A percentile compares a stretch with the other conserved stretches of the same genome.
Conservation (phyloP, 1,140 invertebrate genomes). For the Nymphalis io region DNA sequence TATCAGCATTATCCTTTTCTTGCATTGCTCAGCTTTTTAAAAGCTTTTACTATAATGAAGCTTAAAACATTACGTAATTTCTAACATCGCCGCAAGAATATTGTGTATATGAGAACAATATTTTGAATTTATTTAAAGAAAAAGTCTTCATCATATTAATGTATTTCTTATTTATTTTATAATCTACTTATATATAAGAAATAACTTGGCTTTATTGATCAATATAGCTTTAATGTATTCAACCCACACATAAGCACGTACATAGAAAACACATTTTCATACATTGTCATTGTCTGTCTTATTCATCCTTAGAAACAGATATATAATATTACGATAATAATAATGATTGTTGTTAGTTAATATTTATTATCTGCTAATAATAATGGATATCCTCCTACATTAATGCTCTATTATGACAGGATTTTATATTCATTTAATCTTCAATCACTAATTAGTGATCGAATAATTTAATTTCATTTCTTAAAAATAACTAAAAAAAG, state of each 20-base stretch:
- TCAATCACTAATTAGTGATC: too few relatives aligned
- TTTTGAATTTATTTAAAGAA: not conserved
- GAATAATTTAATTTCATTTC: too few relatives aligned
- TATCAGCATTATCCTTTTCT: not conserved
- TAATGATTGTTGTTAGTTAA: too few relatives aligned
- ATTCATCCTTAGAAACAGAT: too few relatives aligned
- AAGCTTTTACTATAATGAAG: conserved; percentile 7
- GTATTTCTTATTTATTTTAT: not conserved
- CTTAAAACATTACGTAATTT: conserved; percentile 3
- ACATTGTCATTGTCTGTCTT: too few relatives aligned
- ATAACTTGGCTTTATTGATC: not conserved
- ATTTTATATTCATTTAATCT: too few relatives aligned
- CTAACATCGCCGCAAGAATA: not conserved
- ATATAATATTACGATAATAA: too few relatives aligned
- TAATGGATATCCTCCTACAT: too few relatives aligned
- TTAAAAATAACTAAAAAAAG: too few relatives aligned
- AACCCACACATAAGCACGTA: not conserved
- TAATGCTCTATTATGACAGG: too few relatives aligned
- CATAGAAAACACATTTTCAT: not conserved
- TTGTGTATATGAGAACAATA: not conserved
- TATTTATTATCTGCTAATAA: too few relatives aligned
- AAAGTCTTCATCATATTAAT: not conserved
- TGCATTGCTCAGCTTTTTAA: not conserved
- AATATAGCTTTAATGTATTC: not conserved
- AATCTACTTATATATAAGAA: too few relatives aligned